These are phyloP conservation scores for Cephalopterus ornatus DNA, from an alignment of 2,113 vertebrate species.

Conservation along the genomic window DNA sequence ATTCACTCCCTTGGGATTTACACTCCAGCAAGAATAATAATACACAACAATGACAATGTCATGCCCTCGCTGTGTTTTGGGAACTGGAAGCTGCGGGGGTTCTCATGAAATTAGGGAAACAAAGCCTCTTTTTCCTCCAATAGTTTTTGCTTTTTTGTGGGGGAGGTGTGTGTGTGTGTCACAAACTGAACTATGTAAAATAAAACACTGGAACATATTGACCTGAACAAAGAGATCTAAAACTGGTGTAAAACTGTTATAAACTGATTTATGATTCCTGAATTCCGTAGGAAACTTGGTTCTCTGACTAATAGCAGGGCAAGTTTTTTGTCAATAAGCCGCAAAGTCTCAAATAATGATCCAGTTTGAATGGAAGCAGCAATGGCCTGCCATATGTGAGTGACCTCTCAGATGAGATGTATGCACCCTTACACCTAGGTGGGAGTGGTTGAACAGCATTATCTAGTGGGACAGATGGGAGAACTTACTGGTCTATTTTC, in stretches of 20 bases:
- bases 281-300: background rate
- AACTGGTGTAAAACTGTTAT: background rate
- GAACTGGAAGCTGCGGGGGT: slow-evolving; percentile 6
- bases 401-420: background rate
- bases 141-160: background rate
- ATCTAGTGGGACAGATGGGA: background rate
- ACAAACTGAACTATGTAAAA: background rate
- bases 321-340: background rate
- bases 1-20: background rate
- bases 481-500: background rate
- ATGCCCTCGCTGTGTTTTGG: background rate
- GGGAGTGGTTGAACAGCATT: background rate
- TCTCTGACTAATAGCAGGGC: background rate
- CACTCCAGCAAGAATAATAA: background rate
- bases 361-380: background rate
- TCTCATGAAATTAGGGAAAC: slow-evolving; percentile 40
- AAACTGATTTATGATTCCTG: background rate
- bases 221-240: background rate
- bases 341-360: background rate
- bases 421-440: background rate
- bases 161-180: background rate
- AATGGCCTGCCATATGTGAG: background rate
- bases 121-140: slow-evolving; percentile 15
- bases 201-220: background rate
- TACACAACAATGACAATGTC: background rate